phyloP scores from a whole-genome alignment of 2,113 vertebrate genomes.

The Coturnix japonica region DNA sequence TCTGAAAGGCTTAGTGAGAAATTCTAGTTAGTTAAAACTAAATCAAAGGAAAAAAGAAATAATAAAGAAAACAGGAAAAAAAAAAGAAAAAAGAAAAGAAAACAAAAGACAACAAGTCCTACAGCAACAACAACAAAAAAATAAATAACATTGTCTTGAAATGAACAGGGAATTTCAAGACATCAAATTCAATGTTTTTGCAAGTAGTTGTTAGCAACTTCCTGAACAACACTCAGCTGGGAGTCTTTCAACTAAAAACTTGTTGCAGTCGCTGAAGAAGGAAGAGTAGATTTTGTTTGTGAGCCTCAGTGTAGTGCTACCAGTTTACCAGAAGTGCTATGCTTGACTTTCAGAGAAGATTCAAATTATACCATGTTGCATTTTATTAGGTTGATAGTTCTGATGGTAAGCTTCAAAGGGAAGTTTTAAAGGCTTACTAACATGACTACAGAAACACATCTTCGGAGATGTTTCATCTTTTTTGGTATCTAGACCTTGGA shows the following conservation, averaged over 20 bases:
- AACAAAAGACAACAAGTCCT: not conserved
- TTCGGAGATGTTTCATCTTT: not conserved
- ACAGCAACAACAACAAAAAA: not conserved
- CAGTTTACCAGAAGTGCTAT: not conserved
- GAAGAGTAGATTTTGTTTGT: slow-evolving; percentile 2
- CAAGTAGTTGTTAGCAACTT: not conserved
- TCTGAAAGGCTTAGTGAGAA: not conserved
- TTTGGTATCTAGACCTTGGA: not conserved
- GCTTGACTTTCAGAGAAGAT: not conserved
- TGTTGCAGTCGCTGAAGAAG: not conserved
- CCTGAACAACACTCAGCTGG: not conserved
- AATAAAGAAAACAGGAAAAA: accelerated
- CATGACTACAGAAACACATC: not conserved
- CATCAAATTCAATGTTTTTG: not conserved
- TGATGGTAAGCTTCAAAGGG: not conserved
- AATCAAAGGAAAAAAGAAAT: not conserved
- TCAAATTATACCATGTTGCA: not conserved
- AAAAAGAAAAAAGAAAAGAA: too few species aligned
- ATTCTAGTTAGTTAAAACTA: not conserved
- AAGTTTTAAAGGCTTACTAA: not conserved
- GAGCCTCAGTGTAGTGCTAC: not conserved
- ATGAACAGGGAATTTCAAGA: not conserved
- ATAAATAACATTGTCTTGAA: not conserved
- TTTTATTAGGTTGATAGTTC: not conserved
- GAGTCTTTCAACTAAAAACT: not conserved